phyloP scores from a whole-genome alignment of 2,113 vertebrate species.

The Uria aalge region DNA sequence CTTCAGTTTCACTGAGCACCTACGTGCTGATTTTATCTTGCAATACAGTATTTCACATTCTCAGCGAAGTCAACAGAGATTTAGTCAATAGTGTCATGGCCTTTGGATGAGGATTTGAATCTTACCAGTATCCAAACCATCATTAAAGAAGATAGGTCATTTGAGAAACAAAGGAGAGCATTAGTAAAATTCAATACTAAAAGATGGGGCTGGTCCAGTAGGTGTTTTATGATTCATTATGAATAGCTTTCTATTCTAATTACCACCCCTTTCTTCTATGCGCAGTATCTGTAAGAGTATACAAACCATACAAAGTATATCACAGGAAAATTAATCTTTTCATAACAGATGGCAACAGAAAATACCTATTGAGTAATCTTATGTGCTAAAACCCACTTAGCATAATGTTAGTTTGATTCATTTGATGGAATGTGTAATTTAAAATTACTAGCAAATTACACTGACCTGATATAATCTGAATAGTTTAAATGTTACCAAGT shows the following conservation, averaged over 20 bases:
- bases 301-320: background rate
- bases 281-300: background rate
- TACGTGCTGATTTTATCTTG: constrained; percentile 81
- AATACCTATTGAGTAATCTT: constrained; percentile 6
- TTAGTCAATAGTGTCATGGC: constrained; percentile 78
- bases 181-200: constrained; percentile 62
- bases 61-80: constrained; percentile 85
- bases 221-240: constrained; percentile 38
- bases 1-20: constrained; percentile 64
- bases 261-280: background rate
- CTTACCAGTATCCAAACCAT: constrained; percentile 42
- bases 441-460: constrained; percentile 17
- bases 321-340: constrained; percentile 12
- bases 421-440: constrained; percentile 27
- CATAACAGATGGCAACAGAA: constrained; percentile 46
- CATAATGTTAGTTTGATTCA: constrained; percentile 12
- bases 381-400: constrained; percentile 16
- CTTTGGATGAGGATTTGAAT: constrained; percentile 62
- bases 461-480: background rate
- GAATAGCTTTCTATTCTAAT: constrained; percentile 36
- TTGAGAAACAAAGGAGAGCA: constrained; percentile 24
- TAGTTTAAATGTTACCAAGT: background rate
- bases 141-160: constrained; percentile 46
- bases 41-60: constrained; percentile 84
- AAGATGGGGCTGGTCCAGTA: constrained; percentile 9